These are phyloP conservation scores for Philantomba maxwellii DNA, from an alignment of 2,113 vertebrate genomes.

Conservation along the genomic window DNA sequence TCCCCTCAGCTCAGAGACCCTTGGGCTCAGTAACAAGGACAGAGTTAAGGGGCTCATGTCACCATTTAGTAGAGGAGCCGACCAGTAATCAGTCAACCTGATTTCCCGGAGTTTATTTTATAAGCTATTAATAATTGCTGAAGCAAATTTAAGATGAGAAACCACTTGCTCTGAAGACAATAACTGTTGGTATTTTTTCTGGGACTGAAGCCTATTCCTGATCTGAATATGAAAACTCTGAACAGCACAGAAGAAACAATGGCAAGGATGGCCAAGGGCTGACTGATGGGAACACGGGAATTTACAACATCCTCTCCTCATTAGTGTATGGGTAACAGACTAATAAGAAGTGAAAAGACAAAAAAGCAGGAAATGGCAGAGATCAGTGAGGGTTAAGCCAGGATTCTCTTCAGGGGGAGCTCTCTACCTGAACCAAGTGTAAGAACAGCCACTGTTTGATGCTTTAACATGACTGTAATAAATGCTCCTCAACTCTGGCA, in stretches of 20 bases:
- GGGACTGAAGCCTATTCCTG: background rate
- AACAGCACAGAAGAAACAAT: background rate
- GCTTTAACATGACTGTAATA: background rate
- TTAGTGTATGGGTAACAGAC: background rate
- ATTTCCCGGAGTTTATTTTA: background rate
- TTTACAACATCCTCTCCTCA: background rate
- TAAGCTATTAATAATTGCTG: background rate
- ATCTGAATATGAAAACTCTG: background rate
- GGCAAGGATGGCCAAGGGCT: background rate
- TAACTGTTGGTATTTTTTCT: background rate
- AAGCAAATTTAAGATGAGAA: background rate
- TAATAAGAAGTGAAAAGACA: background rate
- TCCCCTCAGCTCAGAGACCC: background rate
- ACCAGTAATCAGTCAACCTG: background rate
- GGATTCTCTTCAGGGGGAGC: no score
- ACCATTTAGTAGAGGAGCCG: background rate
- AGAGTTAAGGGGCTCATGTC: background rate
- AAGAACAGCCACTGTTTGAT: fast-evolving
- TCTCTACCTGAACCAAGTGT: background rate
- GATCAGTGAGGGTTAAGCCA: background rate
- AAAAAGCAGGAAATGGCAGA: background rate
- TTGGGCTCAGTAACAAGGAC: background rate
- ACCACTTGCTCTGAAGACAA: background rate
- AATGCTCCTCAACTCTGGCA: background rate
- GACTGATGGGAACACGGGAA: background rate